phyloP scores from a whole-genome alignment of 1,140 invertebrate genomes.

The Scaptomyza graminum region DNA sequence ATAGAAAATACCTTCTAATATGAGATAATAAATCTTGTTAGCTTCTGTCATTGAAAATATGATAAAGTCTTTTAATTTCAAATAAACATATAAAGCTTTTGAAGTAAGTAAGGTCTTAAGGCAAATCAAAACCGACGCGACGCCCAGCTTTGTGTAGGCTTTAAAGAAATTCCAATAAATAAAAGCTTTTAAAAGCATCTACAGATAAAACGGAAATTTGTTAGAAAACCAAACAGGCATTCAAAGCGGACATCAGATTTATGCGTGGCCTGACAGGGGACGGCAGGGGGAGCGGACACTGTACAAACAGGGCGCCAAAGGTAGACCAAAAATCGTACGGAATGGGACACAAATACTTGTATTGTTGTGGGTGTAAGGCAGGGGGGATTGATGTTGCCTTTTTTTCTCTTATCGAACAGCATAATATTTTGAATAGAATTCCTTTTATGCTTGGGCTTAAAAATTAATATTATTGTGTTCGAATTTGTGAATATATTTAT shows the following conservation, averaged over 20 bases:
- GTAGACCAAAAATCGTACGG: slow-evolving; percentile 12
- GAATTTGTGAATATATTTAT: slow-evolving; percentile 74
- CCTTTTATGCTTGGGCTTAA: slow-evolving; percentile 25
- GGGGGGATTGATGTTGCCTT: slow-evolving; percentile 6
- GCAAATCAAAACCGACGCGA: not conserved
- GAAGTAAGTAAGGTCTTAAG: not conserved
- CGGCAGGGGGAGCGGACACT: slow-evolving; percentile 26
- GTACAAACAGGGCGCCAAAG: slow-evolving; percentile 32
- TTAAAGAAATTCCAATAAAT: slow-evolving; percentile 12
- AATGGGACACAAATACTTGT: not conserved
- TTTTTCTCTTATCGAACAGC: slow-evolving; percentile 30
- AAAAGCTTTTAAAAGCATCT: slow-evolving; percentile 23
- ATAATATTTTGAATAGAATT: slow-evolving; percentile 76
- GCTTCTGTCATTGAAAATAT: not conserved
- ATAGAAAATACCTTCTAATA: too few species aligned
- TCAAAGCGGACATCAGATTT: slow-evolving; percentile 47
- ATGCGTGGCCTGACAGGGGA: slow-evolving; percentile 33
- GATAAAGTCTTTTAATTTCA: not conserved
- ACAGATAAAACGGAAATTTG: slow-evolving; percentile 8
- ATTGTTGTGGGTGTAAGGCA: not conserved
- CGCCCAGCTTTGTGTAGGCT: not conserved
- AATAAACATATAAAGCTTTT: not conserved
- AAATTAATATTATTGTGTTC: slow-evolving; percentile 37
- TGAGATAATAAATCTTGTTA: not conserved
- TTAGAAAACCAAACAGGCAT: slow-evolving; percentile 2